phyloP scores from a whole-genome alignment of 2,797 vertebrate genomes.

The Chromis chromis region DNA sequence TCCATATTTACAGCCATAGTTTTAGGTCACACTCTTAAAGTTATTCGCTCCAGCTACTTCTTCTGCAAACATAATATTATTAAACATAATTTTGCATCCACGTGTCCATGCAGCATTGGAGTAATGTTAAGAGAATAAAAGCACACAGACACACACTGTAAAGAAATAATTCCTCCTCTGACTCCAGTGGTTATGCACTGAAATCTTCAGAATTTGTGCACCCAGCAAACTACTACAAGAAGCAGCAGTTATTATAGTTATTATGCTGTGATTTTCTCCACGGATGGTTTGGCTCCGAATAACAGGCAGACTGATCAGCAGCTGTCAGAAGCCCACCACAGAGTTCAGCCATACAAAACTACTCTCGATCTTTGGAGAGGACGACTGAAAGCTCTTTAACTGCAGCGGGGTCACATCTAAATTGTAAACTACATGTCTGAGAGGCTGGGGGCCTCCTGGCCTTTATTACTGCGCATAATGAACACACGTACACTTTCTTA shows the following conservation, averaged over 20 bases:
- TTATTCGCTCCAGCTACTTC: too few species aligned
- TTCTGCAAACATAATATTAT: too few species aligned
- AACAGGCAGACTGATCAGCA: slow-evolving; percentile 35
- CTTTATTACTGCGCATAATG: slow-evolving; percentile 32
- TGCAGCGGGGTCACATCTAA: slow-evolving; percentile 17
- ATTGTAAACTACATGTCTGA: slow-evolving; percentile 26
- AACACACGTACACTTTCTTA: slow-evolving; percentile 36
- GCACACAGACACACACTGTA: not conserved
- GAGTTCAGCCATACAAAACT: slow-evolving; percentile 19
- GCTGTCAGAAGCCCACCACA: slow-evolving; percentile 18
- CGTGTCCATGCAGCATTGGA: too few species aligned
- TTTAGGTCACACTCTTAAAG: too few species aligned
- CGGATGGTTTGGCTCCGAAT: slow-evolving; percentile 29
- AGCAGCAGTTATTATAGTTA: slow-evolving; percentile 12
- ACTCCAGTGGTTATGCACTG: not conserved
- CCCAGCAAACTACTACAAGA: slow-evolving; percentile 6
- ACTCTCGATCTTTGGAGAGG: slow-evolving; percentile 31
- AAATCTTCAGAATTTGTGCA: not conserved
- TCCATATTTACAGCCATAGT: too few species aligned
- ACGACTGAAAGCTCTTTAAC: slow-evolving; percentile 27
- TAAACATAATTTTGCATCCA: too few species aligned
- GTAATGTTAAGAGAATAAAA: not conserved
- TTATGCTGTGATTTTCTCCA: slow-evolving; percentile 13
- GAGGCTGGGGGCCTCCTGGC: slow-evolving; percentile 18
- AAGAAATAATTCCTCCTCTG: not conserved